A percentile compares a stretch with the other conserved stretches of the same genome.
Evolutionary conservation across 2,797 vertebrate species (phyloP).

Genomic region (Pseudochirops cupreus): DNA sequence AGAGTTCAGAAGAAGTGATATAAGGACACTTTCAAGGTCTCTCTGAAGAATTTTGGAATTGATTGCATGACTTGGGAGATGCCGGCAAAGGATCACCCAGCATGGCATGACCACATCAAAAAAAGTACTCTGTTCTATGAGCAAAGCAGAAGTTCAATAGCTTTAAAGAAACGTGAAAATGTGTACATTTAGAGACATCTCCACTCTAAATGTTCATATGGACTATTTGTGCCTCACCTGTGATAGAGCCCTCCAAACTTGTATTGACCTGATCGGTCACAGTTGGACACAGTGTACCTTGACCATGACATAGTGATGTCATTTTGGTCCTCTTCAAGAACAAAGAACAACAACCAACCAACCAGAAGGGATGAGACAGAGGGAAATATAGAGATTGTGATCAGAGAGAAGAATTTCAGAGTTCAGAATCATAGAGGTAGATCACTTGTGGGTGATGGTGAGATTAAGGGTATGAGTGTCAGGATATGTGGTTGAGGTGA

Average conservation of each 20-base stretch:
- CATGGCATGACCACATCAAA: neutral
- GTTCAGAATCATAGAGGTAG: neutral
- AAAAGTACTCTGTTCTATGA: neutral
- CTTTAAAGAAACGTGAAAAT: neutral
- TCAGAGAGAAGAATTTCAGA: neutral
- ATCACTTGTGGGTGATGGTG: neutral
- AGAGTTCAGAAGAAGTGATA: too few species aligned
- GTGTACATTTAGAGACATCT: neutral
- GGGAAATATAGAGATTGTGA: neutral
- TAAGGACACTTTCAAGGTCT: too few species aligned
- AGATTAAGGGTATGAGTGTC: neutral
- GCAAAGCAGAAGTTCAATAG: neutral
- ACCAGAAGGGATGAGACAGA: neutral
- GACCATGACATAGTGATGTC: neutral
- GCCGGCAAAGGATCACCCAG: too few species aligned
- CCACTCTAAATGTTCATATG: neutral
- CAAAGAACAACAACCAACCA: neutral
- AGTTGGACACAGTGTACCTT: neutral
- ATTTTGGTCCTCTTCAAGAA: neutral
- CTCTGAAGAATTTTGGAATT: too few species aligned
- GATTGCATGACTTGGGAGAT: neutral
- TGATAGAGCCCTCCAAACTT: neutral
- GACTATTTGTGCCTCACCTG: neutral
- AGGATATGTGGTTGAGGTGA: neutral
- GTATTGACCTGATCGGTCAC: neutral